These are phyloP conservation scores for Phocides pigmalion DNA, from an alignment of 1,140 invertebrate genomes.

Conservation along the genomic window DNA sequence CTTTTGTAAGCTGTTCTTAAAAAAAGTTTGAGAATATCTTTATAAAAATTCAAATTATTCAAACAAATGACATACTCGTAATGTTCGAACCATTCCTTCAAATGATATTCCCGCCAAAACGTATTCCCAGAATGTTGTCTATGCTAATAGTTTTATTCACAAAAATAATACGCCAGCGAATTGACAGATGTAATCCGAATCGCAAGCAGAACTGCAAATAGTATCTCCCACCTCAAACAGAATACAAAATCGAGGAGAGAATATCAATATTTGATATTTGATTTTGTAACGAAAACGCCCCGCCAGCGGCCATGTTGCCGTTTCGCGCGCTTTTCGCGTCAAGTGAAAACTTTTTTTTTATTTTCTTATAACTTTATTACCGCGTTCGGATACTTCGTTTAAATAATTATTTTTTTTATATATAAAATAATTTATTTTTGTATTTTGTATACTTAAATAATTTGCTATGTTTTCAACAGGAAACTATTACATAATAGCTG, in stretches of 20 bases:
- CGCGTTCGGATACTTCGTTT: background rate
- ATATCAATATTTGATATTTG: conserved; percentile 82
- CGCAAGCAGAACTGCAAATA: conserved; percentile 69
- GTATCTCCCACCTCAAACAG: conserved; percentile 74
- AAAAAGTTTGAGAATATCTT: background rate
- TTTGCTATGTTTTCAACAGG: too few species aligned
- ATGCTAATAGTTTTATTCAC: conserved; percentile 60
- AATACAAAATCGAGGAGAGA: conserved; percentile 69
- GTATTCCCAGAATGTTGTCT: conserved; percentile 25
- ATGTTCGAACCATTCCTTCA: background rate
- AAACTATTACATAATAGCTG: too few species aligned
- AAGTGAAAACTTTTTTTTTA: conserved; percentile 41
- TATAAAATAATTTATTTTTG: too few species aligned
- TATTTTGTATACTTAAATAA: too few species aligned
- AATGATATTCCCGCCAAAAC: background rate
- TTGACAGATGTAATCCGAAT: conserved; percentile 61
- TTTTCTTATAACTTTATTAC: background rate
- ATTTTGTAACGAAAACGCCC: conserved; percentile 66
- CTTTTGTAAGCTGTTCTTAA: too few species aligned
- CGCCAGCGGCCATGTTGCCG: conserved; percentile 43
- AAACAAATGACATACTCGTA: background rate
- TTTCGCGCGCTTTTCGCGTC: conserved; percentile 40
- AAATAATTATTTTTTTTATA: background rate
- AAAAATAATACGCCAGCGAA: conserved; percentile 56
- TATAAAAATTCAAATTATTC: background rate